These are phyloP conservation scores for Anoplolepis gracilipes DNA, from an alignment of 1,140 invertebrate genomes.

Conservation along the genomic window DNA sequence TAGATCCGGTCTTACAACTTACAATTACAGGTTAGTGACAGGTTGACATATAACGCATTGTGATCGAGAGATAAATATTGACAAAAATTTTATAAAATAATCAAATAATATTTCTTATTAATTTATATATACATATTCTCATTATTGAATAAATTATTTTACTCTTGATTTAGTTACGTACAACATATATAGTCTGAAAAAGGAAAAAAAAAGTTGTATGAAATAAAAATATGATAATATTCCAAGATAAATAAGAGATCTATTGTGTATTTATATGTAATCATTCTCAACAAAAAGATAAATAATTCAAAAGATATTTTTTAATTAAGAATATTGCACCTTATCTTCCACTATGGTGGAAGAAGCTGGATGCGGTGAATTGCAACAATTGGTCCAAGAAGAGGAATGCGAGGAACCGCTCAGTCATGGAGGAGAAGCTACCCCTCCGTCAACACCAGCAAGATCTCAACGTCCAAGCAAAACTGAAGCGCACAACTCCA, in stretches of 20 bases:
- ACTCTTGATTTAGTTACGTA: not conserved
- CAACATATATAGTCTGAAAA: not conserved
- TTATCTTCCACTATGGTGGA: slow-evolving; percentile 80
- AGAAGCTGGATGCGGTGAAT: slow-evolving; percentile 77
- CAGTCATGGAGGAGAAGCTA: slow-evolving; percentile 80
- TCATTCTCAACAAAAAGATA: not conserved
- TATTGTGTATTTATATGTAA: not conserved
- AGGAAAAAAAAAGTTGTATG: not conserved
- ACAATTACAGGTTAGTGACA: no score
- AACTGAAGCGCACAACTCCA: slow-evolving; percentile 73
- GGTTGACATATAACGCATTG: no score
- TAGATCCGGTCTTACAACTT: no score
- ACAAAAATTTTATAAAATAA: not conserved
- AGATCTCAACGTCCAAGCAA: slow-evolving; percentile 75
- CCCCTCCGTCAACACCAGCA: slow-evolving; percentile 81
- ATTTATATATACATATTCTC: not conserved
- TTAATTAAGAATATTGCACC: not conserved
- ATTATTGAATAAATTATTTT: not conserved
- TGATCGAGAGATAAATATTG: not conserved
- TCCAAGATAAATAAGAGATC: not conserved
- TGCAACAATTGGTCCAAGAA: slow-evolving; percentile 83
- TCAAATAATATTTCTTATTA: not conserved
- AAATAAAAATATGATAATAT: not conserved
- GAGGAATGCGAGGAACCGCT: slow-evolving; percentile 81
- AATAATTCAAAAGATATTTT: not conserved